phyloP scores from a whole-genome alignment of 2,888 invertebrate species.

The Eupithecia tripunctaria region DNA sequence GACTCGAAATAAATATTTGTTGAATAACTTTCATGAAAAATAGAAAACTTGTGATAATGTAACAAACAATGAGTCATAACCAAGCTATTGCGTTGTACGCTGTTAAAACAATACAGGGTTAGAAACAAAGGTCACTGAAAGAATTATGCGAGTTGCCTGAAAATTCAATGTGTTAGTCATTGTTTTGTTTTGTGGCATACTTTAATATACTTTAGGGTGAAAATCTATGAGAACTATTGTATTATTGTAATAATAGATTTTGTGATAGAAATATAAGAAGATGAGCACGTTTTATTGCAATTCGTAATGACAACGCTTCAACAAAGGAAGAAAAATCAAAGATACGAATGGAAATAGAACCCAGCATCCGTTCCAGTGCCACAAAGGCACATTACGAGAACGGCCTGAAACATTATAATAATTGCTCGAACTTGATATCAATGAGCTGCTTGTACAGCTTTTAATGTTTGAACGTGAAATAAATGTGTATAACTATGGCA shows the following conservation, averaged over 20 bases:
- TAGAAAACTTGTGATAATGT: conserved; percentile 37
- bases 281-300: neutral
- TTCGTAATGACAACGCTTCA: neutral
- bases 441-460: conserved; percentile 45
- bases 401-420: conserved; percentile 49
- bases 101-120: conserved; percentile 62
- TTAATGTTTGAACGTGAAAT: conserved; percentile 44
- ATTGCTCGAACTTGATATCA: conserved; percentile 49
- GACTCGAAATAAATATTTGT: conserved; percentile 1
- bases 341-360: conserved; percentile 17
- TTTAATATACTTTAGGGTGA: conserved; percentile 30
- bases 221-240: neutral
- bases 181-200: conserved; percentile 48
- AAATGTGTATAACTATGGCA: conserved; percentile 22
- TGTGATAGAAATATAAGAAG: neutral
- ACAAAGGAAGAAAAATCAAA: conserved; percentile 7
- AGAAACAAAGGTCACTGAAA: conserved; percentile 71
- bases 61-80: conserved; percentile 61
- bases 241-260: neutral
- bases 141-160: conserved; percentile 69
- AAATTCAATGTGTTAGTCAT: conserved; percentile 72
- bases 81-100: conserved; percentile 49
- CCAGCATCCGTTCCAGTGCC: conserved; percentile 39
- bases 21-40: neutral
- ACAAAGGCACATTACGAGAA: conserved; percentile 41